Evolutionary conservation across 2,888 invertebrate genomes (phyloP), one percentile per base, ranked within the genome.

Genomic region (Seira ritae): DNA sequence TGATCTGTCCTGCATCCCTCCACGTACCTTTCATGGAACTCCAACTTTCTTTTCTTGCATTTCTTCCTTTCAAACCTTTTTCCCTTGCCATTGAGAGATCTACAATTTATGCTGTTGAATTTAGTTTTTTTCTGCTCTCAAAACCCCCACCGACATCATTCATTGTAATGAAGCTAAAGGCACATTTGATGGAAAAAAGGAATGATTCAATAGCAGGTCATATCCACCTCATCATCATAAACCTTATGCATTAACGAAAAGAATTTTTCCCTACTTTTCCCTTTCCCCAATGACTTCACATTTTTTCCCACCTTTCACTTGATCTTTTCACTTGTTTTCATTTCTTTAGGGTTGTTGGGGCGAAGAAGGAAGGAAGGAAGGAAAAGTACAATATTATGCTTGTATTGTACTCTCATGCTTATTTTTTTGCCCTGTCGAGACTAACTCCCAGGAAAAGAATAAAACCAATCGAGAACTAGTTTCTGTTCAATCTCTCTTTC

Each of bases 161-260:
- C 73, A 73, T 70, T 55, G n/a, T 55, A 70, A 73, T 73, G 73
- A 73, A 73, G 73, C 62, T 73, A n/a, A 19, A 55, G 62, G 60
- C 62, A 62, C 65, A 65, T 55, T 15, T 15, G 31, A 31, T 31
- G 31, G 31, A 31, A 31, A 31, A 31, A 31, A 31, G 31, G 31
- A 31, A 31, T 31, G 31, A 31, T 31, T 31, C 31, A 31, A 31
- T 31, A 31, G 31, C 31, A 31, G 31, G 31, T 31, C 31, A 31
- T 31, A 31, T 31, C 31, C 31, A 31, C 31, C 31, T 31, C 31
- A 31, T 31, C 31, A 31, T 31, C 31, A 31, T 31, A 31, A 31
- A 31, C 31, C 31, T 31, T 31, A 31, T 31, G 31, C 31, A 31
- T 31, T 31, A 31, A 31, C 31, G 31, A 31, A 31, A 31, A 31